Percentiles rank a stretch among this genome's conserved stretches.
These are phyloP conservation scores for Drosophila mayaguana DNA, from an alignment of 2,888 invertebrate genomes.

Conservation along the genomic window DNA sequence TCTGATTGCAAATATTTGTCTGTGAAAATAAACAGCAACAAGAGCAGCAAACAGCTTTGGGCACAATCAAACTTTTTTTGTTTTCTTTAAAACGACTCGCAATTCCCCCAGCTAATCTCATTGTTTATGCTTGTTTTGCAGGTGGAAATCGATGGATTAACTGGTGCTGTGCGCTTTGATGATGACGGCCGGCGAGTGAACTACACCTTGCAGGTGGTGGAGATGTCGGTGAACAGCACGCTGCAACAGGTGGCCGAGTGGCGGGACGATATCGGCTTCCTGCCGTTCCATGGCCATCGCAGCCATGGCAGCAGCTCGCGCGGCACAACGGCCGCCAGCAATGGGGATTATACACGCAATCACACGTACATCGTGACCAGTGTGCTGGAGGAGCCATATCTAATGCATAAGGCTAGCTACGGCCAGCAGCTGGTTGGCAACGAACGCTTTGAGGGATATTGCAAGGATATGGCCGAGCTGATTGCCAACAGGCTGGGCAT, in stretches of 20 bases:
- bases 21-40: constrained; percentile 25
- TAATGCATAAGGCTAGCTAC: constrained; percentile 90
- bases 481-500: constrained; percentile 92
- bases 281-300: constrained; percentile 85
- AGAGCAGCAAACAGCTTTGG: neutral
- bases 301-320: constrained; percentile 38
- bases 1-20: constrained; percentile 43
- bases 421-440: constrained; percentile 88
- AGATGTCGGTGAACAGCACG: constrained; percentile 97
- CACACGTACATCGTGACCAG: constrained; percentile 94
- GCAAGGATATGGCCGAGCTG: constrained; percentile 94
- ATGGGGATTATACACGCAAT: constrained; percentile 92
- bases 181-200: constrained; percentile 95
- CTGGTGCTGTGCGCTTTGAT: constrained; percentile 95
- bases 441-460: constrained; percentile 94
- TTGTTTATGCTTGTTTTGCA: constrained; percentile 82
- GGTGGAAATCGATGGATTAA: constrained; percentile 95
- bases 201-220: constrained; percentile 95
- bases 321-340: constrained; percentile 66
- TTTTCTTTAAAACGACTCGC: constrained; percentile 6
- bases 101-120: constrained; percentile 52
- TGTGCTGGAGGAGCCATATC: constrained; percentile 94
- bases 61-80: neutral
- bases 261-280: constrained; percentile 92
- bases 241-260: constrained; percentile 96